These are phyloP conservation scores for Gorsachius magnificus DNA, from an alignment of 2,797 vertebrate genomes.

Conservation along the genomic window DNA sequence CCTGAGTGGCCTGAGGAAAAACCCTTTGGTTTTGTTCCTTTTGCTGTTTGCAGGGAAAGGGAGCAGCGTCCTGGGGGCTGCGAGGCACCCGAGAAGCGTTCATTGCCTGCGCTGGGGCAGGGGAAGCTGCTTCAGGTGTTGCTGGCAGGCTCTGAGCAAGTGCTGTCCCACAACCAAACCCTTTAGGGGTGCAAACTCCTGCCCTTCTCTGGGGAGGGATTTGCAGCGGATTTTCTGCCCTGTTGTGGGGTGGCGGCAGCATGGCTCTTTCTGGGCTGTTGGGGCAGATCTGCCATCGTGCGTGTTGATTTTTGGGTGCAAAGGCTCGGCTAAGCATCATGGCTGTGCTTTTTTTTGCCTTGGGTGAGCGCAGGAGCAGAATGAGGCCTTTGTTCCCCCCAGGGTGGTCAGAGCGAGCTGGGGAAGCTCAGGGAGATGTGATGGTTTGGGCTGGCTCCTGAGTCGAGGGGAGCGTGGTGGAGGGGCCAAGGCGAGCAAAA, in stretches of 20 bases:
- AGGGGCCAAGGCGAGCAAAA: neutral
- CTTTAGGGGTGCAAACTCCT: neutral
- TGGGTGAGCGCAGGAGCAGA: neutral
- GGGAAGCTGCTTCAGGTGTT: neutral
- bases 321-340: neutral
- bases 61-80: rapidly evolving
- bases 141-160: neutral
- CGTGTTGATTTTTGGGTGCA: neutral
- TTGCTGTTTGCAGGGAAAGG: neutral
- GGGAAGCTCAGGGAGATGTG: neutral
- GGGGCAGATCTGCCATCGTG: rapidly evolving
- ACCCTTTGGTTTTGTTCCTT: neutral
- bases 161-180: neutral
- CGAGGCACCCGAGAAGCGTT: rapidly evolving
- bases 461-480: rapidly evolving
- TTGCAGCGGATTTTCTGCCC: neutral
- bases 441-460: neutral
- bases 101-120: rapidly evolving
- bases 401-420: neutral
- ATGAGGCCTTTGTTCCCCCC: neutral
- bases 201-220: neutral
- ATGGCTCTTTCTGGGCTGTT: rapidly evolving
- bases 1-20: neutral
- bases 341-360: neutral
- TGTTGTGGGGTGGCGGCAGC: neutral